phyloP scores from a whole-genome alignment of 2,888 invertebrate genomes.

The Drosophila anceps region DNA sequence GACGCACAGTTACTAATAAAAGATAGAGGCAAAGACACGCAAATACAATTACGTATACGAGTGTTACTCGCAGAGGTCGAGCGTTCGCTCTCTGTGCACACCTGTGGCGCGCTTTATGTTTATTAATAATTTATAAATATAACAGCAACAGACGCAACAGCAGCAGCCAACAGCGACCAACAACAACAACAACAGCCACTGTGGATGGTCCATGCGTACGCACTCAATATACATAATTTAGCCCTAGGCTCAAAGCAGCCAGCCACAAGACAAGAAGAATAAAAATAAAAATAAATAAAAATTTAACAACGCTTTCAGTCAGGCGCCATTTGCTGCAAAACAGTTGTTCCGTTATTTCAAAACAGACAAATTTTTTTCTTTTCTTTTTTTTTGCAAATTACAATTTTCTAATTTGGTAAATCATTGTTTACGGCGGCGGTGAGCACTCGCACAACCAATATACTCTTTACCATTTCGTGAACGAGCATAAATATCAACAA shows the following conservation, averaged over 20 bases:
- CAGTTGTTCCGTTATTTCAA: background rate
- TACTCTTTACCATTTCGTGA: background rate
- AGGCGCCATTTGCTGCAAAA: background rate
- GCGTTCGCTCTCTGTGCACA: conserved; percentile 56
- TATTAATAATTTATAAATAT: conserved; percentile 76
- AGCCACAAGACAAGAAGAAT: conserved; percentile 18
- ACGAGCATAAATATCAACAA: background rate
- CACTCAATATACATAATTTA: conserved; percentile 18
- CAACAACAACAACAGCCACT: conserved; percentile 30
- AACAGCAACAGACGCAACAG: conserved; percentile 31
- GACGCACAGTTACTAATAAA: conserved; percentile 9
- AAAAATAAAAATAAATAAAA: conserved; percentile 5
- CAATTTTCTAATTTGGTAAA: background rate
- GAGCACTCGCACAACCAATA: background rate
- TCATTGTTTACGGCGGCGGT: background rate
- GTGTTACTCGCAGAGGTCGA: conserved; percentile 29
- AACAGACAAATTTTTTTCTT: background rate
- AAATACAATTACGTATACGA: conserved; percentile 34
- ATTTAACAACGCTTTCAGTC: conserved; percentile 1
- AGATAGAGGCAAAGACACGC: conserved; percentile 24
- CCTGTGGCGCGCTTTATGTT: conserved; percentile 77
- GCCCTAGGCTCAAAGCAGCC: conserved; percentile 35
- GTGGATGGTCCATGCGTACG: conserved; percentile 29
- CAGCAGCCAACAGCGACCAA: conserved; percentile 8
- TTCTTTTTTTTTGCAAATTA: background rate